Conservation (phyloP, 2,797 vertebrate species). For the Capromys pilorides region DNA sequence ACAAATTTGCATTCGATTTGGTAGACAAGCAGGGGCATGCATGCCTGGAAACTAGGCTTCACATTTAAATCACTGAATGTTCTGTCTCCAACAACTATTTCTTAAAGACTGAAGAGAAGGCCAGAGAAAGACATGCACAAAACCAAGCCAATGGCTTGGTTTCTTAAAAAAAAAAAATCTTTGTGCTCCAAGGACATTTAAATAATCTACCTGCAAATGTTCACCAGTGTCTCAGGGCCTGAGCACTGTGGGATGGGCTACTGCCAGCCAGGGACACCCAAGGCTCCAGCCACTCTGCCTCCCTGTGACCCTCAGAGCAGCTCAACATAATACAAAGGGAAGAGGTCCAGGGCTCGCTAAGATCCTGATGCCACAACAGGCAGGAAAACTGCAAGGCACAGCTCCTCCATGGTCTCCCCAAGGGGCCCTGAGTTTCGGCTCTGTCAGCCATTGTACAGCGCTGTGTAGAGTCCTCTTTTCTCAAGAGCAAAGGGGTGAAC, state of each 20-base stretch:
- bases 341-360: rapidly evolving
- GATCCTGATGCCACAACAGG: not conserved
- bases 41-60: not conserved
- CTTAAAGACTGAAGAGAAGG: not conserved
- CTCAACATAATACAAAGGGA: not conserved
- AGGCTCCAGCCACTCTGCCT: not conserved
- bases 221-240: not conserved
- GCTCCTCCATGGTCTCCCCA: not conserved
- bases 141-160: not conserved
- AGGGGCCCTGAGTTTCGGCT: not conserved
- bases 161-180: not conserved
- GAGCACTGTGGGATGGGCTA: not conserved
- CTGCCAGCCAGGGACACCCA: not conserved
- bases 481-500: not conserved
- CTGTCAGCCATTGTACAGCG: rapidly evolving
- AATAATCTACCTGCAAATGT: not conserved
- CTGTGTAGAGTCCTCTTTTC: not conserved
- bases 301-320: not conserved
- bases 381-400: rapidly evolving
- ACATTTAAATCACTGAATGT: not conserved
- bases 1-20: not conserved
- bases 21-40: not conserved
- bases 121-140: not conserved
- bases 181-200: not conserved
- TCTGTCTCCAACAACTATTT: not conserved